Percentiles rank a stretch among this genome's conserved stretches.
Evolutionary conservation across 2,888 invertebrate genomes (phyloP).

Genomic region (Helobdella robusta): DNA sequence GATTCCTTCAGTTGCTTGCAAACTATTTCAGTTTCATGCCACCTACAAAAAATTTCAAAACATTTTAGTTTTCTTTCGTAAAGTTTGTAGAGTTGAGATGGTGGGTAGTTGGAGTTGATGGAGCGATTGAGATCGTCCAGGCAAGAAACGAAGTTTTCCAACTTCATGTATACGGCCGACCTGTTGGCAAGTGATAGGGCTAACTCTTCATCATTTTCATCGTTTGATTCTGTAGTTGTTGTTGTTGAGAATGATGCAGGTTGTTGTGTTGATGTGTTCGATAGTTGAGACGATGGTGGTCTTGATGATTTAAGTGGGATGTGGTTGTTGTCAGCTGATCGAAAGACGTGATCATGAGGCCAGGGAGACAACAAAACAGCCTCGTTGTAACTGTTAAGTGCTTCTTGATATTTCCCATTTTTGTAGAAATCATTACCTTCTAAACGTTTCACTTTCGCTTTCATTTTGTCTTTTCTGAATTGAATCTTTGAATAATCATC

Average conservation of each 20-base stretch:
- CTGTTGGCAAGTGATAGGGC: conserved; percentile 42
- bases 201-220: conserved; percentile 25
- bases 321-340: background rate
- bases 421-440: too few species aligned
- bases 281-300: background rate
- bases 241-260: conserved; percentile 1
- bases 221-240: background rate
- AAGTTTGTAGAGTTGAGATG: background rate
- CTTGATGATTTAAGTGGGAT: background rate
- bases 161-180: conserved; percentile 41
- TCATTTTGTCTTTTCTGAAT: too few species aligned
- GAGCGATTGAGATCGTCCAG: background rate
- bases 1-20: too few species aligned
- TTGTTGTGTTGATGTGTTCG: background rate
- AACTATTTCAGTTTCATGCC: too few species aligned
- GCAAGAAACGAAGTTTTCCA: conserved; percentile 35
- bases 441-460: too few species aligned
- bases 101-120: conserved; percentile 5
- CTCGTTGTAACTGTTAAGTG: too few species aligned
- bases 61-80: conserved; percentile 7
- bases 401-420: too few species aligned
- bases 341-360: background rate
- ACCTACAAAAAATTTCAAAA: too few species aligned
- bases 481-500: too few species aligned
- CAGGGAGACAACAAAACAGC: background rate